Evolutionary conservation across 2,113 vertebrate species (phyloP).

Genomic region (Coregonus clupeaformis): DNA sequence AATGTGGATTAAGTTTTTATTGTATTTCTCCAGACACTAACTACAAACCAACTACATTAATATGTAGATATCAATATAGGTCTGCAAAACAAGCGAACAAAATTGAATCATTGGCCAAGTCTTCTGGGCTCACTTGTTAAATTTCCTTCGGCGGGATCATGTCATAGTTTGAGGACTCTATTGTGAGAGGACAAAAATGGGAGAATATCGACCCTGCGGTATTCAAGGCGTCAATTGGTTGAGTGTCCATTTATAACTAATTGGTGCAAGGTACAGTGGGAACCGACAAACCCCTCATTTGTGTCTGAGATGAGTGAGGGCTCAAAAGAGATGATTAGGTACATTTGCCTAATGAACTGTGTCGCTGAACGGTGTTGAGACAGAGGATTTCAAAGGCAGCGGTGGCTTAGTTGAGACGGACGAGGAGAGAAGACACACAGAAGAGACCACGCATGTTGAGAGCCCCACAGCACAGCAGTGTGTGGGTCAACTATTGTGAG

Average conservation of each 20-base stretch:
- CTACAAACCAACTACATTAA: background rate
- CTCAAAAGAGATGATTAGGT: constrained; percentile 19
- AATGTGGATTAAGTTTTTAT: background rate
- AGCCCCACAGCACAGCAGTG: background rate
- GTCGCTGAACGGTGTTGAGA: background rate
- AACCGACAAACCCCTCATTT: constrained; percentile 7
- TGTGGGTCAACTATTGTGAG: background rate
- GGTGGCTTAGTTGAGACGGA: background rate
- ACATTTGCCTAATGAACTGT: constrained; percentile 25
- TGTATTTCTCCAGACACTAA: background rate
- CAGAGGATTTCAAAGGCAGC: background rate
- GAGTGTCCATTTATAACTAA: constrained; percentile 22
- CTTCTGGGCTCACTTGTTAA: background rate
- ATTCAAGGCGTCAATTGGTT: constrained; percentile 21
- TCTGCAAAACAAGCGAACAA: background rate
- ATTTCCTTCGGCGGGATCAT: constrained; percentile 12
- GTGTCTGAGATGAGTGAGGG: constrained; percentile 10
- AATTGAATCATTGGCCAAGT: background rate
- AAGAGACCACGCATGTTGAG: background rate
- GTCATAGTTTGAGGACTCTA: constrained; percentile 27
- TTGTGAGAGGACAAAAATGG: constrained; percentile 15
- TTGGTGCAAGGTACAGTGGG: constrained; percentile 10
- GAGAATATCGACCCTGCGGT: constrained; percentile 9
- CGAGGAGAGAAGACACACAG: background rate
- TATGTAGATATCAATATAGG: background rate